Evolutionary conservation across 2,888 invertebrate species (phyloP).

Genomic region (Lypha dubia): DNA sequence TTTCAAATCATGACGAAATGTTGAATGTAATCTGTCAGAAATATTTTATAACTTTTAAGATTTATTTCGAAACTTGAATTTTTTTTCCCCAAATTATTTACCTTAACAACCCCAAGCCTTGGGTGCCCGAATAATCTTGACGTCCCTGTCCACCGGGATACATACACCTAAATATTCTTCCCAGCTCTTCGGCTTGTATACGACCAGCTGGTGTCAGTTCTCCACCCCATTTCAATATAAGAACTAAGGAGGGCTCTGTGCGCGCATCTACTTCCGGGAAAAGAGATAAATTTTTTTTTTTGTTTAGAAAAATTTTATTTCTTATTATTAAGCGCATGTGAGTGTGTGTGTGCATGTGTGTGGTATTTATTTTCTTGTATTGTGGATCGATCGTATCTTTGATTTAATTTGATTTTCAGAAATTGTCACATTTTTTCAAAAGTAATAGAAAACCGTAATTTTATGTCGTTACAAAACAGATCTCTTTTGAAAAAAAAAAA

Average conservation of each 20-base stretch:
- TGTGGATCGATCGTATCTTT: too few relatives aligned
- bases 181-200: conserved; percentile 98
- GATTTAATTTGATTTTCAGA: too few relatives aligned
- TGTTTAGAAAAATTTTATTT: neutral
- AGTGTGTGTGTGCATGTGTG: neutral
- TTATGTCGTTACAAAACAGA: too few relatives aligned
- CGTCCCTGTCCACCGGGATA: conserved; percentile 99
- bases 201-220: conserved; percentile 99
- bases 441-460: too few relatives aligned
- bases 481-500: too few relatives aligned
- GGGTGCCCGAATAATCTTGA: conserved; percentile 95
- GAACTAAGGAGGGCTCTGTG: conserved; percentile 95
- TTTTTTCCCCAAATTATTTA: conserved; percentile 67
- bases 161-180: conserved; percentile 99
- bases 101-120: conserved; percentile 96
- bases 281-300: neutral
- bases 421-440: too few relatives aligned
- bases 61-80: neutral
- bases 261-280: conserved; percentile 87
- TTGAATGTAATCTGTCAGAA: conserved; percentile 91
- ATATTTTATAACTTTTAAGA: neutral
- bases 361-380: conserved; percentile 13
- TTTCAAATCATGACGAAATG: conserved; percentile 99
- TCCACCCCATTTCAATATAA: conserved; percentile 99
- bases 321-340: conserved; percentile 9